These are phyloP conservation scores for Calliphora vicina DNA, from an alignment of 1,140 invertebrate species.

Conservation along the genomic window DNA sequence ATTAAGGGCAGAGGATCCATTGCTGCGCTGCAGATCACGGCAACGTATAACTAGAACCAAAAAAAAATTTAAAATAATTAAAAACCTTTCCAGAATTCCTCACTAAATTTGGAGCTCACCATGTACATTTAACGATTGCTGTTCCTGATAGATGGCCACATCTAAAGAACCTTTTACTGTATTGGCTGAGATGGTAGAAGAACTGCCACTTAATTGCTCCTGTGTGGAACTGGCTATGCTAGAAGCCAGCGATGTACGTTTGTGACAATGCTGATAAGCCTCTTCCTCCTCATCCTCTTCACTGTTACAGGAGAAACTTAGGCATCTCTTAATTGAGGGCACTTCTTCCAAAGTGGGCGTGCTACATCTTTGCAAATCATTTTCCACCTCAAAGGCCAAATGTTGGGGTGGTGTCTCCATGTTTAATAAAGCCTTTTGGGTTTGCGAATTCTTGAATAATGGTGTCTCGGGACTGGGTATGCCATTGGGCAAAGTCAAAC, in stretches of 20 bases:
- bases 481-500: constrained; percentile 31
- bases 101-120: constrained; percentile 56
- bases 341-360: constrained; percentile 42
- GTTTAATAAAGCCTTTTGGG: constrained; percentile 2
- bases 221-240: constrained; percentile 37
- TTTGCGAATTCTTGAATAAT: background rate
- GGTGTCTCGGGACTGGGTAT: constrained; percentile 42
- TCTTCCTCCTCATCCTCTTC: constrained; percentile 38
- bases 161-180: constrained; percentile 50
- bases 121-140: constrained; percentile 59
- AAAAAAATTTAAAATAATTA: background rate
- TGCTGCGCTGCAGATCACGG: constrained; percentile 61
- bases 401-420: constrained; percentile 37
- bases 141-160: constrained; percentile 49
- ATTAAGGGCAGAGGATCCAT: constrained; percentile 62
- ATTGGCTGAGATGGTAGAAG: background rate
- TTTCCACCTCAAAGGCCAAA: background rate
- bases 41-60: constrained; percentile 63
- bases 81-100: background rate
- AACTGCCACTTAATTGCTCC: constrained; percentile 19
- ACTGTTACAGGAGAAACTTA: constrained; percentile 57
- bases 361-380: constrained; percentile 12
- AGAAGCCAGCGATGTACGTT: constrained; percentile 53
- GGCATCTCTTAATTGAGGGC: constrained; percentile 55
- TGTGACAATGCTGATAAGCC: constrained; percentile 44